Conservation (phyloP, 1,140 invertebrate genomes). For the Micrasema longulum region DNA sequence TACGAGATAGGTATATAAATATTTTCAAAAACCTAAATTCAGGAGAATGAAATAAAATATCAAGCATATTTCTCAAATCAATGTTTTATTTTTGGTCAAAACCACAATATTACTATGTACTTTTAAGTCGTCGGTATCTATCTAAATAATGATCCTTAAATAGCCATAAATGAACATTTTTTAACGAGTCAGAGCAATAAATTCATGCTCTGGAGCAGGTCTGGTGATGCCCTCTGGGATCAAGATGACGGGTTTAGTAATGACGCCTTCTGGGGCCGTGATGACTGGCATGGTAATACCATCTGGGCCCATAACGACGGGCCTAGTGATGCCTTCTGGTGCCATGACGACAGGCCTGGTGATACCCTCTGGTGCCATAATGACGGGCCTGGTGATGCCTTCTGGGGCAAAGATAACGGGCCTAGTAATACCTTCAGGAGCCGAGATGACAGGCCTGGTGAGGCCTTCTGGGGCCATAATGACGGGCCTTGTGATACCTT, state of each 20-base stretch:
- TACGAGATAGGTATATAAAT: too few relatives aligned
- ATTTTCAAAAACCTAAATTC: too few relatives aligned
- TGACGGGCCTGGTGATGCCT: conserved; percentile 12
- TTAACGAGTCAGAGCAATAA: too few relatives aligned
- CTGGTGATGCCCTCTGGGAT: conserved; percentile 4
- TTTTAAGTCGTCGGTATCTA: too few relatives aligned
- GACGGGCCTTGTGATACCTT: neutral
- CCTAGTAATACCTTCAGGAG: neutral
- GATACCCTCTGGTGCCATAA: neutral
- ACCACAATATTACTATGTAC: too few relatives aligned
- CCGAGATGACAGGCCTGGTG: neutral
- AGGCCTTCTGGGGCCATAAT: neutral
- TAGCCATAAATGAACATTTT: too few relatives aligned
- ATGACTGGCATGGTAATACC: neutral
- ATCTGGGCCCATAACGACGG: neutral
- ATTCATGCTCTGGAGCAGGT: neutral
- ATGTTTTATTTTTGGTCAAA: too few relatives aligned
- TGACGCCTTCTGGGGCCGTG: neutral
- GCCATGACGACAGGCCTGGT: conserved; percentile 1
- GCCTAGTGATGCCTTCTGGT: neutral
- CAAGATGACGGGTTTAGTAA: neutral
- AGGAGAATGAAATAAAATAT: too few relatives aligned
- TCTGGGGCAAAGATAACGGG: neutral
- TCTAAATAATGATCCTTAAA: too few relatives aligned
- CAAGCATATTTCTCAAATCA: too few relatives aligned